These are phyloP conservation scores for Seira ritae DNA, from an alignment of 2,888 invertebrate species.

Conservation along the genomic window DNA sequence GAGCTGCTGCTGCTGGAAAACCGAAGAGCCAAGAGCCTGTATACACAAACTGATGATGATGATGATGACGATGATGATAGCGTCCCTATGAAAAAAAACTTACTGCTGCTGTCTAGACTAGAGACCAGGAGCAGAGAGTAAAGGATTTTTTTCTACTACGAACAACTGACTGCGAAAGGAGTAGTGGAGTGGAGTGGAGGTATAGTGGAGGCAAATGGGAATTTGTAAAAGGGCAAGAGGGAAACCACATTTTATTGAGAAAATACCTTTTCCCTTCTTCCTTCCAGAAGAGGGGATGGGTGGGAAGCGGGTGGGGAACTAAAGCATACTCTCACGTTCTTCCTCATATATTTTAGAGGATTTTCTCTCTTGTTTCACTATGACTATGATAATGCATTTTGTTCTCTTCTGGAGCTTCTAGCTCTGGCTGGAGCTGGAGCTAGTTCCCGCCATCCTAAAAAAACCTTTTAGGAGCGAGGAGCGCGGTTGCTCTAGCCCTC, in stretches of 20 bases:
- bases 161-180: neutral
- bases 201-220: too few species aligned
- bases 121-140: neutral
- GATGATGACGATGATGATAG: neutral
- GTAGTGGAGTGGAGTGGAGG: neutral
- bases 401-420: too few species aligned
- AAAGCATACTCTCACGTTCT: neutral
- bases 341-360: neutral
- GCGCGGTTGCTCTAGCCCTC: too few species aligned
- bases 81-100: neutral
- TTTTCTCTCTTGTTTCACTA: neutral
- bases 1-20: neutral
- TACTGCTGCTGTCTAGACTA: neutral
- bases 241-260: neutral
- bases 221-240: neutral
- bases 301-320: neutral
- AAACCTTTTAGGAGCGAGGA: too few species aligned
- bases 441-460: too few species aligned
- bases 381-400: neutral
- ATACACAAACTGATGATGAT: neutral
- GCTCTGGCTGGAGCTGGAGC: too few species aligned
- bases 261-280: neutral
- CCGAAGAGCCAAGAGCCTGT: too few species aligned
- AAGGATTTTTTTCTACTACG: conserved; percentile 4
- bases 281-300: neutral